phyloP scores from a whole-genome alignment of 2,797 vertebrate species.

The Arctocebus calabarensis region DNA sequence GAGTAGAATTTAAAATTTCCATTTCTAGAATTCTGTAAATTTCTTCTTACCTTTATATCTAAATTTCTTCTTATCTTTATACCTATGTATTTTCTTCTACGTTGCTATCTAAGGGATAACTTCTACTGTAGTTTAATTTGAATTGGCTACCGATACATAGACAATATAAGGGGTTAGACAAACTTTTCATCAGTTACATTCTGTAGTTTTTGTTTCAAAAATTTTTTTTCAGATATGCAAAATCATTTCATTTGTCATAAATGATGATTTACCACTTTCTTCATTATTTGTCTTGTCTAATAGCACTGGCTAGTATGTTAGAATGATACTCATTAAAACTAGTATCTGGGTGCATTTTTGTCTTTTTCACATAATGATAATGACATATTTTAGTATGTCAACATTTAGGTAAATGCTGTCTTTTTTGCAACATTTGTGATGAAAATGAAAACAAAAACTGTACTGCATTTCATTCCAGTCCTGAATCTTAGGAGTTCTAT shows the following conservation, averaged over 20 bases:
- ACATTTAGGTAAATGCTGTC: background rate
- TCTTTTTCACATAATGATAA: background rate
- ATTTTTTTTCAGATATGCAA: background rate
- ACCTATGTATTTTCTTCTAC: background rate
- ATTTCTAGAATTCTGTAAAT: background rate
- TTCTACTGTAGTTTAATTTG: conserved; percentile 13
- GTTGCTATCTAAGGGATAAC: background rate
- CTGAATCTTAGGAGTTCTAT: background rate
- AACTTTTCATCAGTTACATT: background rate
- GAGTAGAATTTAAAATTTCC: background rate
- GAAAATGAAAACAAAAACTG: background rate
- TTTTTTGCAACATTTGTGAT: background rate
- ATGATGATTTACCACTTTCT: background rate
- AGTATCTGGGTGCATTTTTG: background rate
- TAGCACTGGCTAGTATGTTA: background rate
- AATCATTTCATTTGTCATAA: background rate
- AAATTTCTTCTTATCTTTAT: conserved; percentile 6
- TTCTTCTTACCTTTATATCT: background rate
- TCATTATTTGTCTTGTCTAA: conserved; percentile 8
- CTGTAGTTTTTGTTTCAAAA: background rate
- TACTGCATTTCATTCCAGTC: background rate
- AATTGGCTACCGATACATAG: background rate
- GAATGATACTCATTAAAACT: background rate
- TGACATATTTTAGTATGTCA: background rate
- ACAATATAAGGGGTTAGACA: background rate